These are phyloP conservation scores for Harpalus rufipes DNA, from an alignment of 2,888 invertebrate genomes.

Conservation along the genomic window DNA sequence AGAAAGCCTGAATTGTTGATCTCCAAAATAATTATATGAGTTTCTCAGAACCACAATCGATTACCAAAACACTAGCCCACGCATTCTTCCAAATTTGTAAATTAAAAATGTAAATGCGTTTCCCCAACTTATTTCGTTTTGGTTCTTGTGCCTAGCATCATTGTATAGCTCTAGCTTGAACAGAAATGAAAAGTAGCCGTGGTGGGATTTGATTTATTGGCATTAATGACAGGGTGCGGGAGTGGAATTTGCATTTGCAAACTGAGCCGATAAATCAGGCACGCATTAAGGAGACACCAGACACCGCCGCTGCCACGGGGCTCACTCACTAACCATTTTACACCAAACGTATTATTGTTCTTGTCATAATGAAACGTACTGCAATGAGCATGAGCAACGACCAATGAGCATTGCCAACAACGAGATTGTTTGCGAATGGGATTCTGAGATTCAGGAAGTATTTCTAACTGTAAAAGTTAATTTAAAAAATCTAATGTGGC, in stretches of 20 bases:
- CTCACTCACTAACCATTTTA: slow-evolving; percentile 51
- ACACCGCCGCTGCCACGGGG: slow-evolving; percentile 58
- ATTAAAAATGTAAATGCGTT: not conserved
- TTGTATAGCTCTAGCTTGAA: not conserved
- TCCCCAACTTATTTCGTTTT: not conserved
- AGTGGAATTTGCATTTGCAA: slow-evolving; percentile 67
- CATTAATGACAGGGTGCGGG: slow-evolving; percentile 67
- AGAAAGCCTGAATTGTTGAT: too few relatives aligned
- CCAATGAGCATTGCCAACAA: not conserved
- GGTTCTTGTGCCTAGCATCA: not conserved
- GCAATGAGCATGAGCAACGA: not conserved
- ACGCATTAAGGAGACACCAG: slow-evolving; percentile 65
- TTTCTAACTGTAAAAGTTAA: too few relatives aligned
- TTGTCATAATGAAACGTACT: slow-evolving; percentile 53
- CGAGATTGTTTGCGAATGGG: too few relatives aligned
- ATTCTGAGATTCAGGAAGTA: too few relatives aligned
- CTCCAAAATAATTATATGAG: too few relatives aligned
- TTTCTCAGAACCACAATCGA: too few relatives aligned
- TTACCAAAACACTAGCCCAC: too few relatives aligned
- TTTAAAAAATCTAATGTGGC: too few relatives aligned
- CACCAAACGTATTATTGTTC: slow-evolving; percentile 57
- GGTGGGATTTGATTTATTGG: slow-evolving; percentile 62
- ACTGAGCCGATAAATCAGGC: slow-evolving; percentile 65
- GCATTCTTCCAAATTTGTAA: not conserved
- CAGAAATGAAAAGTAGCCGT: slow-evolving; percentile 64